These are phyloP conservation scores for Drosophila triauraria DNA, from an alignment of 1,140 invertebrate species.

Conservation along the genomic window DNA sequence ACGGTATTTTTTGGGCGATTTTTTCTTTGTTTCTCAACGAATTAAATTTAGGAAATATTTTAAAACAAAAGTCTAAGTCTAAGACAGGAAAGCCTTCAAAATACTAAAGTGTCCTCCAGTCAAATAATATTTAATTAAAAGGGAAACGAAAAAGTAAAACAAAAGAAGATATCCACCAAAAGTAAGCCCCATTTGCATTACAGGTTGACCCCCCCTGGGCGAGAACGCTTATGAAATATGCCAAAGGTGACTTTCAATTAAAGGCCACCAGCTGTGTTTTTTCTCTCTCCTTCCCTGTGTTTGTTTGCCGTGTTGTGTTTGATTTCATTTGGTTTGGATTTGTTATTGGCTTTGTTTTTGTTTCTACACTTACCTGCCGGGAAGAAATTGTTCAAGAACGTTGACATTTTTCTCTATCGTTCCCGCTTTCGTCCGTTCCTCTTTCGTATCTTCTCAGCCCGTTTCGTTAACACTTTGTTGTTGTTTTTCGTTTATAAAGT, in stretches of 20 bases:
- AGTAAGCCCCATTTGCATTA: slow-evolving; percentile 6
- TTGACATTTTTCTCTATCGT: slow-evolving; percentile 81
- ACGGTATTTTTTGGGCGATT: too few relatives aligned
- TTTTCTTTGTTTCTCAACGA: too few relatives aligned
- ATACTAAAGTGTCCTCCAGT: too few relatives aligned
- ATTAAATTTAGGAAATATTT: too few relatives aligned
- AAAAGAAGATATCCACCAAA: background rate
- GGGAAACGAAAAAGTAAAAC: background rate
- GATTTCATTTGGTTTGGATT: slow-evolving; percentile 24
- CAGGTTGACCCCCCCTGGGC: slow-evolving; percentile 32
- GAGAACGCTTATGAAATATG: slow-evolving; percentile 61
- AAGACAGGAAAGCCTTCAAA: background rate
- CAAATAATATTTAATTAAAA: background rate
- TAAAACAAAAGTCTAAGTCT: background rate
- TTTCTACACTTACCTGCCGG: slow-evolving; percentile 79
- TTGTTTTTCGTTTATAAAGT: slow-evolving; percentile 36
- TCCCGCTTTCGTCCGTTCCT: slow-evolving; percentile 32
- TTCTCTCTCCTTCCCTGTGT: slow-evolving; percentile 24
- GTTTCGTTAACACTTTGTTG: slow-evolving; percentile 29
- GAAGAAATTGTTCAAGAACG: slow-evolving; percentile 85
- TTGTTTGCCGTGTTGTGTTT: slow-evolving; percentile 22
- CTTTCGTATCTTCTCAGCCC: slow-evolving; percentile 30
- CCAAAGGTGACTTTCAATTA: slow-evolving; percentile 76
- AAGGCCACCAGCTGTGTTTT: slow-evolving; percentile 33
- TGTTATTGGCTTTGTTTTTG: slow-evolving; percentile 46